Evolutionary conservation across 2,113 vertebrate genomes (phyloP).

Genomic region (Alectura lathami): DNA sequence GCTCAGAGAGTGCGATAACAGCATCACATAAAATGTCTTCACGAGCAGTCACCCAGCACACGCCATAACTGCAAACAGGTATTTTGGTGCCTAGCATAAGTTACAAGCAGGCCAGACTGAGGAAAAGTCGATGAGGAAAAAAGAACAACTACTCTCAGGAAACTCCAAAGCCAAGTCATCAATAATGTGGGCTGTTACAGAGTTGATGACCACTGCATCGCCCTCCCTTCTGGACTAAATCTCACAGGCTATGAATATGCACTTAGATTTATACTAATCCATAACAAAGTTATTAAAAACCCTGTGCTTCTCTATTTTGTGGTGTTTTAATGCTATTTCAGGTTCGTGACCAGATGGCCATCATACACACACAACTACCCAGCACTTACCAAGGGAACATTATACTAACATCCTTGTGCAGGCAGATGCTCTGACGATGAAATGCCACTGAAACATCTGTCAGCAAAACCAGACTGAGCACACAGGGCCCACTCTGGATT

Average conservation of each 20-base stretch:
- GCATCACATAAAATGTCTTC: neutral
- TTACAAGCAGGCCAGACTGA: neutral
- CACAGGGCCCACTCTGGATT: accelerated
- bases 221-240: neutral
- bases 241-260: neutral
- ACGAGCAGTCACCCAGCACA: neutral
- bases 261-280: neutral
- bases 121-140: neutral
- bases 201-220: neutral
- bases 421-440: accelerated
- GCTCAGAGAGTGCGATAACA: neutral
- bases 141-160: neutral
- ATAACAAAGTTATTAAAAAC: neutral
- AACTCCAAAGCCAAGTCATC: neutral
- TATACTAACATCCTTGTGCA: neutral
- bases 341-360: neutral
- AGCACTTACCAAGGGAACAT: neutral
- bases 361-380: neutral
- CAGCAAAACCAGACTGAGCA: neutral
- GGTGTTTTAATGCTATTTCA: neutral
- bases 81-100: neutral
- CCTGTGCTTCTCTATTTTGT: neutral
- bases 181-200: accelerated
- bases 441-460: neutral
- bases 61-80: neutral